Percentiles rank a stretch among this genome's conserved stretches.
phyloP scores from a whole-genome alignment of 2,113 vertebrate genomes.

The Limanda limanda region DNA sequence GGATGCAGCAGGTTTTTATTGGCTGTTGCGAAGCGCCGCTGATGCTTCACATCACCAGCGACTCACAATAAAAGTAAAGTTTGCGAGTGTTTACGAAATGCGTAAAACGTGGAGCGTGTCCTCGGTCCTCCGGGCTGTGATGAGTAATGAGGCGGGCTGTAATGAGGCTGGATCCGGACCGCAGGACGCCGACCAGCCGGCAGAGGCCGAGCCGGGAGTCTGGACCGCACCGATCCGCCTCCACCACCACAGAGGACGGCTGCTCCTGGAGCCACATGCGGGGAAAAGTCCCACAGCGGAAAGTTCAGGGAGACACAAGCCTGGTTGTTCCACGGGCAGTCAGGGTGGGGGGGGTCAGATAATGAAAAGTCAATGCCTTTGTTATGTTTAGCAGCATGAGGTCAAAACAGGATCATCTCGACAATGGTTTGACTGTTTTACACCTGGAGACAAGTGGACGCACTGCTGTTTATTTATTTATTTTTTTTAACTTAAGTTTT shows the following conservation, averaged over 20 bases:
- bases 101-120: constrained; percentile 41
- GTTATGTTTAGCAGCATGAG: neutral
- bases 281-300: constrained; percentile 30
- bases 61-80: neutral
- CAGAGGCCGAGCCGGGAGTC: constrained; percentile 59
- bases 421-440: neutral
- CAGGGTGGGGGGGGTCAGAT: constrained; percentile 14
- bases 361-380: neutral
- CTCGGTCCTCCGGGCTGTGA: constrained; percentile 45
- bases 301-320: constrained; percentile 23
- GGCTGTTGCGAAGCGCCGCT: neutral
- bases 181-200: constrained; percentile 67
- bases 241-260: constrained; percentile 59
- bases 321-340: neutral
- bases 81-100: constrained; percentile 4
- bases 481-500: too few relatives aligned
- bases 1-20: constrained; percentile 22
- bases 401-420: too few relatives aligned
- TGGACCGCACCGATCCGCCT: constrained; percentile 59
- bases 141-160: constrained; percentile 63
- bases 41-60: constrained; percentile 2
- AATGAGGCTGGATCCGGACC: constrained; percentile 63
- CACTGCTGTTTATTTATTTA: too few relatives aligned
- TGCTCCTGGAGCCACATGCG: constrained; percentile 52
- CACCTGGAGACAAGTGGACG: constrained; percentile 1